Conservation (phyloP, 1,140 invertebrate genomes). For the Ceratoteleas bidentatus region DNA sequence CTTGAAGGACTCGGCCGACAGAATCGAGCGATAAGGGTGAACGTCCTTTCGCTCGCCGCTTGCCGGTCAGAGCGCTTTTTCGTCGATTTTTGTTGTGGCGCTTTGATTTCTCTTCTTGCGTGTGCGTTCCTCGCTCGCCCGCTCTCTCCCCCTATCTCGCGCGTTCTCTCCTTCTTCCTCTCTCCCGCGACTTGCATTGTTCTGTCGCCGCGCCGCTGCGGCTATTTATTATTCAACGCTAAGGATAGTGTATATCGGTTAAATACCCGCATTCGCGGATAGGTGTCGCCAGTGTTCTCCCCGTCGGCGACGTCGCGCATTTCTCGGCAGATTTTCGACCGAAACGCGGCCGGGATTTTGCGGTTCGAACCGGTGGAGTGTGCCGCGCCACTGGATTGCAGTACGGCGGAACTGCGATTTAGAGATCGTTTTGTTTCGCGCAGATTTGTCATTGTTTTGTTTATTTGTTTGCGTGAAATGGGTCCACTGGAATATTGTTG, state of each 20-base stretch:
- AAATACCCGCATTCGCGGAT: conserved; percentile 32
- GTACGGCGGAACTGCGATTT: too few species aligned
- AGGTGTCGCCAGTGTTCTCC: conserved; percentile 37
- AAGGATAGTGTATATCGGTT: conserved; percentile 70
- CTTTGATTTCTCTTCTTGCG: conserved; percentile 50
- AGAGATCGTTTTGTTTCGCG: too few species aligned
- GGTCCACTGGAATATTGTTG: too few species aligned
- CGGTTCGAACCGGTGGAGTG: too few species aligned
- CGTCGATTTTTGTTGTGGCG: conserved; percentile 42
- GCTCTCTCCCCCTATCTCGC: conserved; percentile 3
- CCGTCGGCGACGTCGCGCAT: too few species aligned
- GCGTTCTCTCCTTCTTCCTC: conserved; percentile 21
- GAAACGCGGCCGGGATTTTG: too few species aligned
- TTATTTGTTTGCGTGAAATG: too few species aligned
- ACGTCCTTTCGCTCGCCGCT: conserved; percentile 73
- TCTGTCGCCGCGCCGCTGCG: conserved; percentile 45
- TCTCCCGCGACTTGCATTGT: conserved; percentile 46
- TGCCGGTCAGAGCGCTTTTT: conserved; percentile 55
- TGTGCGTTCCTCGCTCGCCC: conserved; percentile 27
- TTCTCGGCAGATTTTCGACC: not conserved
- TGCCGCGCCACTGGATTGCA: too few species aligned
- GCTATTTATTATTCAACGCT: conserved; percentile 74
- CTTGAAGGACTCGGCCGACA: conserved; percentile 63
- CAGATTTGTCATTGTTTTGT: too few species aligned
- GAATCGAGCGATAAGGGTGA: conserved; percentile 73